Evolutionary conservation across 2,113 vertebrate species (phyloP).

Genomic region (Spilogale gracilis): DNA sequence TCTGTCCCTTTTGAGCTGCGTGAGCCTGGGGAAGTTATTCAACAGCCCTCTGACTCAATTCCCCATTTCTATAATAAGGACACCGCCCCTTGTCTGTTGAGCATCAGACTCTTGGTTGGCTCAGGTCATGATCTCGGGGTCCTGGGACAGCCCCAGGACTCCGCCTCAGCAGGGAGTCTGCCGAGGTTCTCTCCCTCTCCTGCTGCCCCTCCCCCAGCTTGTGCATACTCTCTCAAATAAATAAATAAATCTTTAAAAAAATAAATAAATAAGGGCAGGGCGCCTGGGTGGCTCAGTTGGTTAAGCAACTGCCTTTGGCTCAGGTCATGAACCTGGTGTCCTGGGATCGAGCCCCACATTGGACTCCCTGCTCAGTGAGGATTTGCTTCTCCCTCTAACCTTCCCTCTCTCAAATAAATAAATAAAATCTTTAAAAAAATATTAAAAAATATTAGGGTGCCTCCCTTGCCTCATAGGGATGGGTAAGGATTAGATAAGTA

Average conservation of each 20-base stretch:
- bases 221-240: neutral
- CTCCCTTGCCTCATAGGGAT: neutral
- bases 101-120: neutral
- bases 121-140: neutral
- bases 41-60: neutral
- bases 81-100: neutral
- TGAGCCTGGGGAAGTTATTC: neutral
- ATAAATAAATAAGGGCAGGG: neutral
- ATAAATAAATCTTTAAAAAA: neutral
- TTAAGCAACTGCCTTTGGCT: too few species aligned
- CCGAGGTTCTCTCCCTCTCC: neutral
- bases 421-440: neutral
- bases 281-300: too few species aligned
- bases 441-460: neutral
- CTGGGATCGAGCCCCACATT: too few species aligned
- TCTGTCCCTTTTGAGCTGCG: neutral
- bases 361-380: too few species aligned
- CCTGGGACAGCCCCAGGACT: neutral
- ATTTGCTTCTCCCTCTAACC: too few species aligned
- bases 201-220: rapidly evolving
- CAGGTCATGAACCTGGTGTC: too few species aligned
- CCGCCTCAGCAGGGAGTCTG: neutral
- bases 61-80: neutral
- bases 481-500: neutral
- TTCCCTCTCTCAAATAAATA: neutral